Evolutionary conservation across 2,888 invertebrate genomes (phyloP).

Genomic region (Drosophila dives): DNA sequence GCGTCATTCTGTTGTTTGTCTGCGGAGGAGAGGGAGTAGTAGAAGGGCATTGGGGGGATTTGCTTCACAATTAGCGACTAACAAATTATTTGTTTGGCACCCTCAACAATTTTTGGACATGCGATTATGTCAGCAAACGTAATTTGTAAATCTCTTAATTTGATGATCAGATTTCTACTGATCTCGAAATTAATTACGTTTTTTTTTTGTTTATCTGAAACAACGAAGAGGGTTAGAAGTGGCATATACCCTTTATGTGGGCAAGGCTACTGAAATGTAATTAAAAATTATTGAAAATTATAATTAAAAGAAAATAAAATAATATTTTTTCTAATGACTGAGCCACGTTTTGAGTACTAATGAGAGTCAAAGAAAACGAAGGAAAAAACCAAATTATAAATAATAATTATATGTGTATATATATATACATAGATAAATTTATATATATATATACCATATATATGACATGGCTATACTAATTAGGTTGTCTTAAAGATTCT

Average conservation of each 20-base stretch:
- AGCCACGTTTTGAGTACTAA: background rate
- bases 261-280: background rate
- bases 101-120: slow-evolving; percentile 11
- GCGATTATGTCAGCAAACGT: slow-evolving; percentile 21
- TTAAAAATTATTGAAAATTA: background rate
- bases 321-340: background rate
- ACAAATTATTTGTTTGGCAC: slow-evolving; percentile 24
- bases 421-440: no score
- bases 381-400: no score
- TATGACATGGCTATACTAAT: background rate
- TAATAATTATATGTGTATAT: no score
- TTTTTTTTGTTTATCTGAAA: background rate
- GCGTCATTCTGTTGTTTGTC: slow-evolving; percentile 44
- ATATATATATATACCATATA: no score
- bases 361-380: background rate
- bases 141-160: slow-evolving; percentile 14
- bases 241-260: background rate
- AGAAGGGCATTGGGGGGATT: background rate
- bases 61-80: slow-evolving; percentile 8
- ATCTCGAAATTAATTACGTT: background rate
- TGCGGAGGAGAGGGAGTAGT: background rate
- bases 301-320: background rate
- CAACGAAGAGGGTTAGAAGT: background rate
- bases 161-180: background rate
- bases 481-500: background rate